These are phyloP conservation scores for Venustoraphidia nigricollis DNA, from an alignment of 2,888 invertebrate species.

Conservation along the genomic window DNA sequence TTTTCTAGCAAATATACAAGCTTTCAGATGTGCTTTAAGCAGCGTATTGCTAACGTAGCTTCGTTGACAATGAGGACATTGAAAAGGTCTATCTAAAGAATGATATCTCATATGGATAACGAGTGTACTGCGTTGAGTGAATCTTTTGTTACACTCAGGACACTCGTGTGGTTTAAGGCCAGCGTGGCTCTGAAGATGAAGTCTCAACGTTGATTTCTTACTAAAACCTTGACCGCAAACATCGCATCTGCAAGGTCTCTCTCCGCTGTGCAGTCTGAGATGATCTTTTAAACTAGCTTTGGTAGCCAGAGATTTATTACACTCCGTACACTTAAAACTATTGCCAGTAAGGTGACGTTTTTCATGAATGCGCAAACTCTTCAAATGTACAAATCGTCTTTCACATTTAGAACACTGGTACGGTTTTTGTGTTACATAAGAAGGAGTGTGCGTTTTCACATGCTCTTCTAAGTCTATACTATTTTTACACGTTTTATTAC, in stretches of 20 bases:
- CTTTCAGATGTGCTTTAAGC: not conserved
- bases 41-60: conserved; percentile 14
- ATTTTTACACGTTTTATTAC: not conserved
- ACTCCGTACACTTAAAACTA: not conserved
- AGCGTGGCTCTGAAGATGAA: conserved; percentile 5
- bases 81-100: conserved; percentile 33
- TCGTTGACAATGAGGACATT: conserved; percentile 25
- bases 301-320: not conserved
- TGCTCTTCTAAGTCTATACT: not conserved
- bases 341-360: not conserved
- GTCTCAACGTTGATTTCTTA: conserved; percentile 1
- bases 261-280: conserved; percentile 1
- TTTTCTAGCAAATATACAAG: not conserved
- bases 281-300: not conserved
- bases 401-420: not conserved
- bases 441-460: not conserved
- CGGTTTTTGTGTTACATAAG: not conserved
- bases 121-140: conserved; percentile 26
- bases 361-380: not conserved
- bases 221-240: conserved; percentile 7
- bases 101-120: conserved; percentile 28
- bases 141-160: conserved; percentile 15
- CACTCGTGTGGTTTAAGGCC: conserved; percentile 8
- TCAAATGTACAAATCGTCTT: not conserved
- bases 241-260: conserved; percentile 10